These are phyloP conservation scores for Aldabrachelys gigantea DNA, from an alignment of 2,113 vertebrate species.

Conservation along the genomic window DNA sequence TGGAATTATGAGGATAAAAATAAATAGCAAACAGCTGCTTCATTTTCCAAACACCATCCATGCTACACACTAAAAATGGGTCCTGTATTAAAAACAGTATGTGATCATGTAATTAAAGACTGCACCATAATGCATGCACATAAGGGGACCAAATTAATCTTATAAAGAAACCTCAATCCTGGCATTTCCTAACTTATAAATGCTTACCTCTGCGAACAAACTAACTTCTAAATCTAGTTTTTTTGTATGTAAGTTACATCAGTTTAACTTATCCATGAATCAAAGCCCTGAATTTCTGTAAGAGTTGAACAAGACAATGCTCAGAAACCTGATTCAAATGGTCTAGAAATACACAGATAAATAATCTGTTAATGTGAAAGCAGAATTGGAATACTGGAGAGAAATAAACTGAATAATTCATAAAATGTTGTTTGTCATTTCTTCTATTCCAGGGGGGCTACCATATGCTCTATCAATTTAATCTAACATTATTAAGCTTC, in stretches of 20 bases:
- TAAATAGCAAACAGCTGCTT: neutral
- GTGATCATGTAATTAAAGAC: neutral
- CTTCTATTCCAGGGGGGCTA: neutral
- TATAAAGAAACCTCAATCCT: neutral
- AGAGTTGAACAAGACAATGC: neutral
- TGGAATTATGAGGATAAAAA: neutral
- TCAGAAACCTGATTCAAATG: neutral
- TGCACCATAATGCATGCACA: neutral
- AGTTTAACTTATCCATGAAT: slow-evolving; percentile 14
- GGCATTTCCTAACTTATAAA: slow-evolving; percentile 27
- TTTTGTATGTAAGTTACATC: neutral
- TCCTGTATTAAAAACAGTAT: neutral
- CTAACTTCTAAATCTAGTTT: neutral
- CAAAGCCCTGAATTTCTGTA: neutral
- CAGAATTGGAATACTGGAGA: no score
- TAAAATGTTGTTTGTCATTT: neutral
- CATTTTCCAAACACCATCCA: neutral
- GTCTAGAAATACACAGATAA: neutral
- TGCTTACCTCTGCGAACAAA: neutral
- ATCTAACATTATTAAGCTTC: neutral
- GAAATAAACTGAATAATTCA: neutral
- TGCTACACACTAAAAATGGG: neutral
- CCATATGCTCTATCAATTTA: neutral
- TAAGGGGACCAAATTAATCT: neutral
- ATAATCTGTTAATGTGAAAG: neutral